Evolutionary conservation across 2,113 vertebrate genomes (phyloP), one percentile per base, ranked within the genome.

Genomic region (Numenius arquata): DNA sequence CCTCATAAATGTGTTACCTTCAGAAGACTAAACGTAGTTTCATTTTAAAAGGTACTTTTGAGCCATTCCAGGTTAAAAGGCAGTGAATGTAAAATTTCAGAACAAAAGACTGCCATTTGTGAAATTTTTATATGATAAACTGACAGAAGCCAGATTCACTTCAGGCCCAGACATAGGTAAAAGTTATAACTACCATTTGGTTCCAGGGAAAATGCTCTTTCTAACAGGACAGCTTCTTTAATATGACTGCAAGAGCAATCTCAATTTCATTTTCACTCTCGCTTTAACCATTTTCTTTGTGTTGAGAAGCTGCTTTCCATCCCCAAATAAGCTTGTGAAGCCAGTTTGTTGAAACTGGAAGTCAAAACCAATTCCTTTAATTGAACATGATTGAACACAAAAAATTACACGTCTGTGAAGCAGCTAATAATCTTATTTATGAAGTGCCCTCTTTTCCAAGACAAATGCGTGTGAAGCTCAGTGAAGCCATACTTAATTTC

Each of bases 401-500:
- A 85, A 85, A 70, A 53, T 48, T 8, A 58, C n/a, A 58, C 0
- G 3, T 50, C n/a, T 80, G 18, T 32, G 56, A 92, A 67, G 43
- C 29, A 66, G 36, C 21, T 89, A 15, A 87, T 65, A 6, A 78
- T 74, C 22, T 85, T 52, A 50, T 43, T 73, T 77, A 83, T 82
- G 11, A 90, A 84, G 74, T 1, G 0, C 27, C 62, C 19, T 86
- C 63, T 92, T 89, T 90, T 72, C 61, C 36, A 67, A 52, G 55
- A 82, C 16, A 86, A 45, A 14, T 40, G 30, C 2, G 4, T 1
- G 3, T 48, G 52, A 72, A 95, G 43, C 62, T 84, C 6, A 0
- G 36, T 86, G 76, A 90, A 92, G 52, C 10, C 53, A 89, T n/a
- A 61, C 22, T 75, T 65, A 40, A 61, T 85, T 91, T 82, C 30